phyloP scores from a whole-genome alignment of 2,888 invertebrate species.

The Ichneumon xanthorius region DNA sequence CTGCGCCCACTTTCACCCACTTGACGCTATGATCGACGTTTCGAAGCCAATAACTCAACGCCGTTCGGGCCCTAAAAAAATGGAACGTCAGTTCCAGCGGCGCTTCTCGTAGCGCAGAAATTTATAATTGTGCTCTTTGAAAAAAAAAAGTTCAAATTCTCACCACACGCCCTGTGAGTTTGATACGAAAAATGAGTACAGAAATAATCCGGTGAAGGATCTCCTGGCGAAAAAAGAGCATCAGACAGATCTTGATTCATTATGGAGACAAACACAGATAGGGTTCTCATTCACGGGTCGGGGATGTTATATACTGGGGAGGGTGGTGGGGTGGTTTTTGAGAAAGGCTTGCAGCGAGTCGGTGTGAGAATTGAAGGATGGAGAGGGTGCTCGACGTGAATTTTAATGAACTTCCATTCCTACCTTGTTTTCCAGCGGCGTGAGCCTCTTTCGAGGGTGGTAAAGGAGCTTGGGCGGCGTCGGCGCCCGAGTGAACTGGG shows the following conservation, averaged over 20 bases:
- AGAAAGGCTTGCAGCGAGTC: slow-evolving; percentile 23
- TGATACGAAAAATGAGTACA: not conserved
- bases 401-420: slow-evolving; percentile 77
- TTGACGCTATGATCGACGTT: not conserved
- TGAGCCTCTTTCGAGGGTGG: slow-evolving; percentile 45
- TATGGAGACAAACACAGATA: not conserved
- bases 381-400: slow-evolving; percentile 72
- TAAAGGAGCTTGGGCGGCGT: slow-evolving; percentile 48
- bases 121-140: not conserved
- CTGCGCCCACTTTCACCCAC: too few relatives aligned
- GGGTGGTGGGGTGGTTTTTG: not conserved
- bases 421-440: slow-evolving; percentile 71
- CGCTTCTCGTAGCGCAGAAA: not conserved
- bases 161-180: not conserved
- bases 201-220: not conserved
- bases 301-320: not conserved
- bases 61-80: not conserved
- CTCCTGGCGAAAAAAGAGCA: not conserved
- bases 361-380: slow-evolving; percentile 52
- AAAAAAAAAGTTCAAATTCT: not conserved
- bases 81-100: not conserved
- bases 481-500: slow-evolving; percentile 53
- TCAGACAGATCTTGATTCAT: not conserved
- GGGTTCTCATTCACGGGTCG: not conserved
- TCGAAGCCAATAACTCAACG: not conserved